Conservation (phyloP, 1,140 invertebrate species). For the Pararge aegeria region DNA sequence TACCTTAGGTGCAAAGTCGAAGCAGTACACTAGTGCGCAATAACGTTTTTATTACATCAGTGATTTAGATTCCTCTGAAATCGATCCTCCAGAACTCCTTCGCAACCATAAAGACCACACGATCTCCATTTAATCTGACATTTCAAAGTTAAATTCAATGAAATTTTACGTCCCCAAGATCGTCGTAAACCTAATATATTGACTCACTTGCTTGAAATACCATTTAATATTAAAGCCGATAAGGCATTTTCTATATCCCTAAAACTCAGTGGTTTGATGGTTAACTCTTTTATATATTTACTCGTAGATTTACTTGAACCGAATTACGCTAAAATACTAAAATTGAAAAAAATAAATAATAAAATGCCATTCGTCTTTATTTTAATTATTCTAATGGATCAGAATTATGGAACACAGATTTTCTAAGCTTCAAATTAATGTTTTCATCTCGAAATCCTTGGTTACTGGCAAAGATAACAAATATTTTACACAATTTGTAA, state of each 20-base stretch:
- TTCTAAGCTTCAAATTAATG: background rate
- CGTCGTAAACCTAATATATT: conserved; percentile 4
- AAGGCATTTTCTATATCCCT: background rate
- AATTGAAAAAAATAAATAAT: background rate
- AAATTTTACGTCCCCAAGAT: conserved; percentile 9
- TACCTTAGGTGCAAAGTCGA: no score
- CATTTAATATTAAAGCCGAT: conserved; percentile 3
- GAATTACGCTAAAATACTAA: no score
- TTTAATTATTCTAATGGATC: background rate
- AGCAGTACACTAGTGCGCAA: background rate
- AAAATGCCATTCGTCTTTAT: background rate
- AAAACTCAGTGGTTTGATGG: background rate
- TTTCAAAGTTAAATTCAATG: conserved; percentile 11
- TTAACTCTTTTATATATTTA: background rate
- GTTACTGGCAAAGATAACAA: conserved; percentile 5
- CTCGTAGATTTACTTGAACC: no score
- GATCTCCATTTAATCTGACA: background rate
- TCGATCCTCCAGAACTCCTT: background rate
- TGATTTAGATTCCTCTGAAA: background rate
- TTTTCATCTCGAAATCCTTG: background rate
- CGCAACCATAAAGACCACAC: background rate
- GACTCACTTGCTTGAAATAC: conserved; percentile 1
- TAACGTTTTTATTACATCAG: background rate
- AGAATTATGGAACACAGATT: background rate
- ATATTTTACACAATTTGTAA: conserved; percentile 40